Conservation (phyloP, 2,797 vertebrate species). For the Falco berigora region DNA sequence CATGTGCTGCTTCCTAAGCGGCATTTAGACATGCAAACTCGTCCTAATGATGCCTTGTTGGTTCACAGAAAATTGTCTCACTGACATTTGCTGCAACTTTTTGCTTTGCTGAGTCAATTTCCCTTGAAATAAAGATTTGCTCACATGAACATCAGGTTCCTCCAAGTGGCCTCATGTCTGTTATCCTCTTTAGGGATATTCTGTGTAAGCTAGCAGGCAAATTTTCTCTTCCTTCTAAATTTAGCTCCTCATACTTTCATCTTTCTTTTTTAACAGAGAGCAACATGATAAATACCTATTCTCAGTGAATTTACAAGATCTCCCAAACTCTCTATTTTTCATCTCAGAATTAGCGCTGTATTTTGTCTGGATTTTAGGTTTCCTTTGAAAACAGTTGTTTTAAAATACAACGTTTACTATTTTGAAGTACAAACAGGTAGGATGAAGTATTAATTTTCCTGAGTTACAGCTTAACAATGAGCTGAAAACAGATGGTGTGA, state of each 20-base stretch:
- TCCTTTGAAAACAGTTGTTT: background rate
- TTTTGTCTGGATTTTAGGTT: background rate
- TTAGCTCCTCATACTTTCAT: background rate
- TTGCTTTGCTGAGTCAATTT: background rate
- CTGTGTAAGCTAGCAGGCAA: background rate
- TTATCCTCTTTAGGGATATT: background rate
- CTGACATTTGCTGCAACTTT: background rate
- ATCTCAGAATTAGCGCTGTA: background rate
- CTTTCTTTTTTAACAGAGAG: background rate
- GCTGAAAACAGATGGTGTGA: background rate
- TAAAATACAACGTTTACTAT: background rate
- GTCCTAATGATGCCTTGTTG: background rate
- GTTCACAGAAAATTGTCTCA: background rate
- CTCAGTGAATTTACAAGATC: background rate
- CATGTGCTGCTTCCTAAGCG: background rate
- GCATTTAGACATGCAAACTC: background rate
- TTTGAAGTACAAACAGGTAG: background rate
- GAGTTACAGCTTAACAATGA: background rate
- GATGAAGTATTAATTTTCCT: background rate
- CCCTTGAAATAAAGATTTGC: background rate
- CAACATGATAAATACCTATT: background rate
- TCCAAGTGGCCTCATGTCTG: background rate
- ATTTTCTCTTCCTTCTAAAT: background rate
- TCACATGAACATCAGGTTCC: background rate
- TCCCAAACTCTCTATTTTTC: background rate